Evolutionary conservation across 1,140 invertebrate species (phyloP).

Genomic region (Trigoniulus corallinus): DNA sequence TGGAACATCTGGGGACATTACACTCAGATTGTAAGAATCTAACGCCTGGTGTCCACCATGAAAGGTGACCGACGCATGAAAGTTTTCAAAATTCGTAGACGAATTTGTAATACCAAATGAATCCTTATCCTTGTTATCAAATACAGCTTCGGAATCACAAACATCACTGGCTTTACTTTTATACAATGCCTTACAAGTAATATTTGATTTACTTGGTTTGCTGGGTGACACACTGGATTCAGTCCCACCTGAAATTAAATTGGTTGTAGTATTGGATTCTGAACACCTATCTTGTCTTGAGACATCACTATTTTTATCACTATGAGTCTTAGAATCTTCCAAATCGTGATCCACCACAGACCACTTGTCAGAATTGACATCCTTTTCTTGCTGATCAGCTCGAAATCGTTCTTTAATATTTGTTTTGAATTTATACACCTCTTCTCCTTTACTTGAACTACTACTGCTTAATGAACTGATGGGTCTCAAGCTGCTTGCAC

Average conservation of each 20-base stretch:
- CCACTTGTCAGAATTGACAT: not conserved
- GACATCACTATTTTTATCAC: not conserved
- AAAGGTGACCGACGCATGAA: not conserved
- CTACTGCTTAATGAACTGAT: no score
- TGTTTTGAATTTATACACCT: constrained; percentile 82
- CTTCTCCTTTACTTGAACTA: constrained; percentile 8
- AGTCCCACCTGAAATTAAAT: constrained; percentile 8
- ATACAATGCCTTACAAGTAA: no score
- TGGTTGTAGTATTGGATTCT: not conserved
- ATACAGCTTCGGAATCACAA: constrained; percentile 5
- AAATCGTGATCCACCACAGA: not conserved
- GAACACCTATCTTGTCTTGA: not conserved
- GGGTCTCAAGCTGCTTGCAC: not conserved
- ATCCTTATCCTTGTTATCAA: not conserved
- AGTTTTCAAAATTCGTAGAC: no score
- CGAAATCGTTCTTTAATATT: constrained; percentile 76
- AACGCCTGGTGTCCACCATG: not conserved
- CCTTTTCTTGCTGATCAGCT: constrained; percentile 17
- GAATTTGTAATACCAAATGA: no score
- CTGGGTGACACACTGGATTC: constrained; percentile 15
- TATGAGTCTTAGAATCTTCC: not conserved
- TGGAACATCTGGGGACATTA: constrained; percentile 33
- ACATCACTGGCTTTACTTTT: no score
- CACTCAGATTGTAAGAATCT: not conserved
- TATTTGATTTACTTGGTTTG: constrained; percentile 13